A percentile compares a stretch with the other conserved stretches of the same genome.
Evolutionary conservation across 2,113 vertebrate genomes (phyloP).

Genomic region (Aythya baeri): DNA sequence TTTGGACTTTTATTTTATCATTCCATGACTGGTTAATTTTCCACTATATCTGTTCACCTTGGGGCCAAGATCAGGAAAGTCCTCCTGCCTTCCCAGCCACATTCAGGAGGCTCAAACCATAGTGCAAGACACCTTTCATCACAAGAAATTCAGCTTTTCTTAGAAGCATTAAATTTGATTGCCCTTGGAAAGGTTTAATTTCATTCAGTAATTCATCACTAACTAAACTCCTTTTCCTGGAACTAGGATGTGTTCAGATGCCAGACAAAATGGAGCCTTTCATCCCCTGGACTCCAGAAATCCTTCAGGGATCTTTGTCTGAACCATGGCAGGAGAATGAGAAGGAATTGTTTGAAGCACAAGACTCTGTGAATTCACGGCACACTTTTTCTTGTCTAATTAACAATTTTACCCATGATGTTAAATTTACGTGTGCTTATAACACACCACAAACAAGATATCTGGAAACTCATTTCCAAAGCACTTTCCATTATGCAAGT

Average conservation of each 20-base stretch:
- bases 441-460: constrained; percentile 20
- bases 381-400: constrained; percentile 4
- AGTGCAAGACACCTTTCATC: not conserved
- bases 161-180: not conserved
- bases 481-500: not conserved
- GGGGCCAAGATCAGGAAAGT: not conserved
- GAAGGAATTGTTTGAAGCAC: not conserved
- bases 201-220: not conserved
- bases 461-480: constrained; percentile 12
- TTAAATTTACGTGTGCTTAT: not conserved
- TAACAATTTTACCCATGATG: not conserved
- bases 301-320: not conserved
- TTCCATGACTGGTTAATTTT: not conserved
- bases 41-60: not conserved
- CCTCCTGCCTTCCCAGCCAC: not conserved
- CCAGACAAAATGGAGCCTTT: not conserved
- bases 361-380: not conserved
- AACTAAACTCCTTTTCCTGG: not conserved
- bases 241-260: not conserved
- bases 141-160: not conserved
- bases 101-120: not conserved
- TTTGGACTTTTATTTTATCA: not conserved
- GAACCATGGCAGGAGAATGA: not conserved
- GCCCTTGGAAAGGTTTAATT: not conserved
- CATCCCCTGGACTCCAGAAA: not conserved